Conservation (phyloP, 2,113 vertebrate genomes). For the Caretta caretta region DNA sequence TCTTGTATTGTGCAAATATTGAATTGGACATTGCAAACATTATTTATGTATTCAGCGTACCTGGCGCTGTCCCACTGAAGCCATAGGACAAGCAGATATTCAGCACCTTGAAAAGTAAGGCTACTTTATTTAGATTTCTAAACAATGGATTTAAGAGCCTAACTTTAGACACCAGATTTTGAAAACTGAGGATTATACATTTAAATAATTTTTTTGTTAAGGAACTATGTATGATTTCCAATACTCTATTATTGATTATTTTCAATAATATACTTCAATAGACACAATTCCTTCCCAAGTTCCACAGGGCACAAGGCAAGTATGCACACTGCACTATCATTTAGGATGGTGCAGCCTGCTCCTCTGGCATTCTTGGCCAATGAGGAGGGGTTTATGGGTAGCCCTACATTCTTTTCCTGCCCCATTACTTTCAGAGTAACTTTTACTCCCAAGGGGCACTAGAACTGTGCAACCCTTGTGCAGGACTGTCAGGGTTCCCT, state of each 20-base stretch:
- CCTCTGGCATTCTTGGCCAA: background rate
- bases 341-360: background rate
- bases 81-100: background rate
- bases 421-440: background rate
- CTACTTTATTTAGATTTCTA: background rate
- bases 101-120: background rate
- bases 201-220: background rate
- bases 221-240: background rate
- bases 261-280: background rate
- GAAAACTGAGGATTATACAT: background rate
- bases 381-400: background rate
- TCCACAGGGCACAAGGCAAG: background rate
- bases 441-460: background rate
- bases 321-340: background rate
- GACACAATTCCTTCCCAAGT: background rate
- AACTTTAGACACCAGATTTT: background rate
- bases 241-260: background rate
- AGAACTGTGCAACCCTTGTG: background rate
- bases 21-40: background rate
- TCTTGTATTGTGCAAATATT: background rate
- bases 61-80: background rate
- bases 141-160: background rate
- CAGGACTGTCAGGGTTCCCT: too few species aligned
- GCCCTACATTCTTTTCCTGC: background rate
- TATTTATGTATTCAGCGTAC: background rate